Evolutionary conservation across 2,113 vertebrate species (phyloP), one percentile per base, ranked within the genome.

Genomic region (Datnioides undecimradiatus): DNA sequence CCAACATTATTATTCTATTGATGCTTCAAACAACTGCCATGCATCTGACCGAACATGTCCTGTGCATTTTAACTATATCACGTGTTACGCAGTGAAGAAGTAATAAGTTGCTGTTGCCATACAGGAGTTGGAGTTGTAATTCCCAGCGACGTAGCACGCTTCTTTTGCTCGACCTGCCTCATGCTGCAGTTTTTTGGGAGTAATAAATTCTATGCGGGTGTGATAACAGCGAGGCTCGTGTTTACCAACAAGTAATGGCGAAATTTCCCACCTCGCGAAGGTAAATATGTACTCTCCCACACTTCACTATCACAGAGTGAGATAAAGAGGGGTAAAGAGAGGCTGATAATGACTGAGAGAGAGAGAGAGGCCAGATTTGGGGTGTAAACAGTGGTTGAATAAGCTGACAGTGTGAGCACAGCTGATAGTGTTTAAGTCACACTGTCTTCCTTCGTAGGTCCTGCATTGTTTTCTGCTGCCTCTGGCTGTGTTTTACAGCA

Each of bases 351-450:
- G 78, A 68, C 49, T 81, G 17, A 16, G 67, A 46, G 90, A 91
- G 74, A 91, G 74, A 74, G 79, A 67, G 81, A 25, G 48, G 48
- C 65, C 73, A 76, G 48, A 73, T 76, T 88, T 74, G 16, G 76
- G 93, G 79, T 86, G 82, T 90, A 87, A 94, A 90, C 79, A 91
- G 86, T 84, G 85, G 91, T 91, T 92, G 93, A 95, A 96, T 80
- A 93, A 73, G 63, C 75, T 66, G 73, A 91, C 63, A 68, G 84
- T 95, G 95, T 95, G 93, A 95, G 92, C 94, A 96, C 96, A 96
- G 95, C 94, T 96, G 96, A 96, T 82, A 95, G 86, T 80, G 92
- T 92, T 96, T 95, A 95, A 93, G 83, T 90, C 83, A 48, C 46
- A 27, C 71, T 68, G 67, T 91, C 93, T 92, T 58, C 34, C 78